phyloP scores from a whole-genome alignment of 2,888 invertebrate species.

The Noctua janthina region DNA sequence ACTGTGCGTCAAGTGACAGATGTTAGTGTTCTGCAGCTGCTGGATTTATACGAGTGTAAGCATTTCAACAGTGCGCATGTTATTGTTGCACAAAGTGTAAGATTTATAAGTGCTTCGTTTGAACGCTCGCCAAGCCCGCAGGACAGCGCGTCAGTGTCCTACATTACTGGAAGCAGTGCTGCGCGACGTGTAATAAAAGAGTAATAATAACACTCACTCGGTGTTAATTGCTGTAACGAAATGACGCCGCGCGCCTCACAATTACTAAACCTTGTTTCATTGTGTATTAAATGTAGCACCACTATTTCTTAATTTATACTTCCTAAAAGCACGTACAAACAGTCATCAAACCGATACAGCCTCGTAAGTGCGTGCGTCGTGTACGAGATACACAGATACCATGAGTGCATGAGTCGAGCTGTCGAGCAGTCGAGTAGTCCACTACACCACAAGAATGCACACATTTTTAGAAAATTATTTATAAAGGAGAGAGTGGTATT shows the following conservation, averaged over 20 bases:
- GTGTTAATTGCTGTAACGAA: constrained; percentile 26
- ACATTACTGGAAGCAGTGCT: constrained; percentile 19
- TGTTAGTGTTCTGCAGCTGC: neutral
- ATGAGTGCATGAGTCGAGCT: neutral
- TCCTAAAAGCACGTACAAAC: neutral
- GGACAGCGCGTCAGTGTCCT: constrained; percentile 1
- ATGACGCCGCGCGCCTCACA: constrained; percentile 29
- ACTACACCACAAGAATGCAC: constrained; percentile 1
- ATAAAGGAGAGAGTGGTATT: constrained; percentile 25
- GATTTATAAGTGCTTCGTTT: constrained; percentile 37
- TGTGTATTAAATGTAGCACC: constrained; percentile 1
- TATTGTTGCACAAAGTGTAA: constrained; percentile 41
- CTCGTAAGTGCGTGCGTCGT: neutral
- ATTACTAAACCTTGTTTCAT: neutral
- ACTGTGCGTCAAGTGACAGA: neutral
- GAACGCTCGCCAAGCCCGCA: constrained; percentile 41
- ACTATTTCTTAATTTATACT: neutral
- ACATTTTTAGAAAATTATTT: constrained; percentile 10
- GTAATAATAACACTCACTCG: constrained; percentile 11
- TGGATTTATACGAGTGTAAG: constrained; percentile 37
- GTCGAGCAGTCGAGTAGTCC: neutral
- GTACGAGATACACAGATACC: neutral
- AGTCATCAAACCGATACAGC: neutral
- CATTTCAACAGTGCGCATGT: constrained; percentile 16
- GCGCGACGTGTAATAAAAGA: neutral